Evolutionary conservation across 1,140 invertebrate species (phyloP).

Genomic region (Zaprionus lachaisei): DNA sequence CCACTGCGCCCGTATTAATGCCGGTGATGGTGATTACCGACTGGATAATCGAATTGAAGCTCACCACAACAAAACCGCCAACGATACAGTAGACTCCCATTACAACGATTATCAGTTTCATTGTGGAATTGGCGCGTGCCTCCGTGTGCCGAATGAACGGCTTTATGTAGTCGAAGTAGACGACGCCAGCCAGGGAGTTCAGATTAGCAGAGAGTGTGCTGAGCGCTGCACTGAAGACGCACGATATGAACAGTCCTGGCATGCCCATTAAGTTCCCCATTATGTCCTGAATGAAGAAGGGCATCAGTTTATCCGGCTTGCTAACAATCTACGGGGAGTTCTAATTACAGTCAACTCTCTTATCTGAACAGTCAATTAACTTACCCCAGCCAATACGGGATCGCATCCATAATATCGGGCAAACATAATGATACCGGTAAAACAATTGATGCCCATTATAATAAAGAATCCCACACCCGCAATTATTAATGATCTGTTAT

Average conservation of each 20-base stretch:
- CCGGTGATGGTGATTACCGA: constrained; percentile 87
- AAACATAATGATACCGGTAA: constrained; percentile 90
- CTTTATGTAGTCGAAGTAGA: constrained; percentile 90
- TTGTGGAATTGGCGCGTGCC: constrained; percentile 86
- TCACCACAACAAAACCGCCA: constrained; percentile 88
- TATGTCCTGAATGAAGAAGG: constrained; percentile 88
- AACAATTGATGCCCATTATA: constrained; percentile 86
- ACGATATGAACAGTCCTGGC: constrained; percentile 89
- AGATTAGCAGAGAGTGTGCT: constrained; percentile 90
- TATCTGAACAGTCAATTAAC: constrained; percentile 1
- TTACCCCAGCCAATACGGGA: constrained; percentile 87
- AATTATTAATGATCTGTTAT: constrained; percentile 84
- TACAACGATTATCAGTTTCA: constrained; percentile 87
- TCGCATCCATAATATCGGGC: constrained; percentile 91
- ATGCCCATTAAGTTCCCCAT: constrained; percentile 86
- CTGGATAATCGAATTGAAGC: constrained; percentile 87
- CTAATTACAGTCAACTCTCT: not conserved
- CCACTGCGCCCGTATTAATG: constrained; percentile 88
- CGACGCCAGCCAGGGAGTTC: constrained; percentile 91
- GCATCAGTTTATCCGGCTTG: constrained; percentile 86
- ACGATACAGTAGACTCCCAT: constrained; percentile 87
- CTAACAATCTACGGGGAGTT: constrained; percentile 66
- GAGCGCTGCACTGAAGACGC: constrained; percentile 88
- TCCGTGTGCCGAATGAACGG: constrained; percentile 86
- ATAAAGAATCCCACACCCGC: constrained; percentile 85